Conservation (phyloP, 2,888 invertebrate genomes). For the Eilema caniola region DNA sequence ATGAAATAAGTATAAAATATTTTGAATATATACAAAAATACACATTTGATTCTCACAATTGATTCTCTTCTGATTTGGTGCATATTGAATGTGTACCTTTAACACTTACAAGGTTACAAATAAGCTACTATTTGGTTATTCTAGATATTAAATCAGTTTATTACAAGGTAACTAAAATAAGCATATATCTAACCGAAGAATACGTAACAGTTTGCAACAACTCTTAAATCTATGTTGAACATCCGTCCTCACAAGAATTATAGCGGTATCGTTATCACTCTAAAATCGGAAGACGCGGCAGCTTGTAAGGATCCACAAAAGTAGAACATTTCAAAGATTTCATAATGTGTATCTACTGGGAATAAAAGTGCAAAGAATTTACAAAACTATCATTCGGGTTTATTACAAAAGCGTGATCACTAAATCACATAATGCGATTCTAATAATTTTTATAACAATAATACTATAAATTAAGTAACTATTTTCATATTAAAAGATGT, state of each 20-base stretch:
- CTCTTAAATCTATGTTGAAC: neutral
- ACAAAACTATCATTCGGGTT: neutral
- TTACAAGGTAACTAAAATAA: too few relatives aligned
- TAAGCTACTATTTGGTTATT: neutral
- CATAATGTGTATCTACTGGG: neutral
- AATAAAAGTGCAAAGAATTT: neutral
- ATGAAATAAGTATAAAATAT: neutral
- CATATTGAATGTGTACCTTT: neutral
- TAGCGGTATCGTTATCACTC: neutral
- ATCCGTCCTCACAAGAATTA: neutral
- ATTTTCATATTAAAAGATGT: too few relatives aligned
- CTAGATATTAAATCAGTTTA: neutral
- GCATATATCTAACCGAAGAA: neutral
- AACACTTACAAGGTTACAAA: neutral
- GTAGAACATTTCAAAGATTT: neutral
- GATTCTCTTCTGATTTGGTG: neutral
- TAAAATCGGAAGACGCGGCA: neutral
- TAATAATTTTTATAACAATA: neutral
- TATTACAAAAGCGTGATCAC: neutral
- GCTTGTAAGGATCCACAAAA: neutral
- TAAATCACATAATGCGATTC: neutral
- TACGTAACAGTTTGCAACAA: neutral
- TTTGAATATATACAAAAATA: neutral
- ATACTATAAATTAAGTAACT: neutral
- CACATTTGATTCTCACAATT: too few relatives aligned